Evolutionary conservation across 2,888 invertebrate species (phyloP).

Genomic region (Troides helena): DNA sequence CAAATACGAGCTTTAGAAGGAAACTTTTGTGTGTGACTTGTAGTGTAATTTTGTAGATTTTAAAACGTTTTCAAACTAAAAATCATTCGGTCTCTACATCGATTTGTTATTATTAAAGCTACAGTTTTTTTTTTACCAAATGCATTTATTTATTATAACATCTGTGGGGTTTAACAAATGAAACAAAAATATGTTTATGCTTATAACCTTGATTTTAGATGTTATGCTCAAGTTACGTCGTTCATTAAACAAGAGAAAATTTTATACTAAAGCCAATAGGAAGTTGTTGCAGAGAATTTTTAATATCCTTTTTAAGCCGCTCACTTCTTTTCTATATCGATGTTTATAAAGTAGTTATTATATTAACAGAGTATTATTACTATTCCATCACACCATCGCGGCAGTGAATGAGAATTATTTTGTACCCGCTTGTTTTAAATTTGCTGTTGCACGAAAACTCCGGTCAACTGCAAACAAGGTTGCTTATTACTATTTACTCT

Average conservation of each 20-base stretch:
- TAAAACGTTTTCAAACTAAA: not conserved
- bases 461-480: constrained; percentile 19
- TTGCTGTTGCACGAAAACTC: constrained; percentile 3
- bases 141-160: too few relatives aligned
- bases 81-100: not conserved
- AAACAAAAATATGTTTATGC: too few relatives aligned
- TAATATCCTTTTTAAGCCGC: too few relatives aligned
- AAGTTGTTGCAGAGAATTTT: too few relatives aligned
- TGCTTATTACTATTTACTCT: constrained; percentile 18
- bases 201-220: too few relatives aligned
- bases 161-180: too few relatives aligned
- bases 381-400: not conserved
- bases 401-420: constrained; percentile 1
- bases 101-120: too few relatives aligned
- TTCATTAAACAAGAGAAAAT: too few relatives aligned
- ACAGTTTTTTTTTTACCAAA: too few relatives aligned
- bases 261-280: too few relatives aligned
- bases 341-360: not conserved
- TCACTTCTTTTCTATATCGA: not conserved
- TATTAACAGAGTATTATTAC: not conserved
- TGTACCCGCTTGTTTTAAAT: constrained; percentile 13
- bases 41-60: not conserved
- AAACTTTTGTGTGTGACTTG: not conserved
- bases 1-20: not conserved
- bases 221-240: too few relatives aligned